A percentile compares a stretch with the other conserved stretches of the same genome.
Conservation (phyloP, 1,140 invertebrate genomes). For the Meteorus sp. region DNA sequence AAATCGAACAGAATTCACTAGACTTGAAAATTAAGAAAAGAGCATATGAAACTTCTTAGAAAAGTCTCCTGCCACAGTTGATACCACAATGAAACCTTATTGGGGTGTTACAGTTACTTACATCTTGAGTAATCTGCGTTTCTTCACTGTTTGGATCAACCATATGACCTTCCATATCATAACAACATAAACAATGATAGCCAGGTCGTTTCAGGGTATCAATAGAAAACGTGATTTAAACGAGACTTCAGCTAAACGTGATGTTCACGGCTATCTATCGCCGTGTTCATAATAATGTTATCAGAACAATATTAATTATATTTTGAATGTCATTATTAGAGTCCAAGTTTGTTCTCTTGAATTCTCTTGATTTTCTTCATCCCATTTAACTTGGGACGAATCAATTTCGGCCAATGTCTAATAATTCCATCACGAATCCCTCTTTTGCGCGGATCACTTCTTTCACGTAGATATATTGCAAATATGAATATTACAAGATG, state of each 20-base stretch:
- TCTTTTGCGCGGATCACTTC: too few species aligned
- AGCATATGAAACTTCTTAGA: neutral
- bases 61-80: conserved; percentile 16
- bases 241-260: conserved; percentile 41
- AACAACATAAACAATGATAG: conserved; percentile 30
- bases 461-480: too few species aligned
- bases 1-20: neutral
- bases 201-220: conserved; percentile 37
- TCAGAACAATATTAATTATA: too few species aligned
- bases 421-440: too few species aligned
- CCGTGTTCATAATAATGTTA: too few species aligned
- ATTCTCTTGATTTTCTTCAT: too few species aligned
- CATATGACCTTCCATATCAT: conserved; percentile 53
- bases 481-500: too few species aligned
- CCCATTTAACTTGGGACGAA: too few species aligned
- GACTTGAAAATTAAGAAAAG: neutral
- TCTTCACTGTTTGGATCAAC: conserved; percentile 50
- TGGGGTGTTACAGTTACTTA: conserved; percentile 45
- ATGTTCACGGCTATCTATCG: conserved; percentile 8
- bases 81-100: conserved; percentile 32
- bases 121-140: conserved; percentile 50
- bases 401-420: too few species aligned
- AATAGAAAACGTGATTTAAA: conserved; percentile 53
- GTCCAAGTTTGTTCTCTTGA: too few species aligned
- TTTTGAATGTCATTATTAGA: too few species aligned